Base-by-base conservation (phyloP, 2,113 vertebrate species). In the Onychostoma macrolepis region DNA sequence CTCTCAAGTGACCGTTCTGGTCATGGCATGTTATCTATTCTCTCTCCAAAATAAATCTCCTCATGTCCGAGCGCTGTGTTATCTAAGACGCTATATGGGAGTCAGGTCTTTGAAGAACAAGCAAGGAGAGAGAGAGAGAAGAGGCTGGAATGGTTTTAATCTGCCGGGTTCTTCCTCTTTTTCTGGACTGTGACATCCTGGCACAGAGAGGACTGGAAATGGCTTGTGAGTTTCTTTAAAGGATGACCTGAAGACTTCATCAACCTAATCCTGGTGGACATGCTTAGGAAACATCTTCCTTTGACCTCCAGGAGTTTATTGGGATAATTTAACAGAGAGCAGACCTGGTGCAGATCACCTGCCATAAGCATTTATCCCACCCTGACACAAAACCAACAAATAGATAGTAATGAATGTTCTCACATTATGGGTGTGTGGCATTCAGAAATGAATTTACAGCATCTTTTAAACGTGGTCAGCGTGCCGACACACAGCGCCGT, bases 141-240 rank as follows among this genome's bases (percentile, higher is more conserved):
- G 36, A 84, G 72, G 26, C 65, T 89, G 67, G 74, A 56, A 81
- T 86, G 87, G 82, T 83, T 87, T 87, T 89, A 86, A 90, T 90
- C 86, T 78, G 83, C 83, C 1, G 15, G 83, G 24, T 80, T 61
- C 77, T 82, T 53, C 69, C 6, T 26, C 74, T 83, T 87, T 85
- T 50, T 50, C 3, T 19, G 63, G 21, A 83, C 83, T 38, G 56
- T 72, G 67, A 80, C 58, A 38, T 85, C 80, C 30, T 26, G 38
- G 28, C 45, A 85, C 17, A 84, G 17, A 45, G 21, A 82, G 13
- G 12, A 63, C 61, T 43, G 26, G 61, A 61, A 80, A 15, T 80
- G 41, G 33, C 82, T 85, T 67, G 7, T 83, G 61, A 88, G 85
- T 74, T 87, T 85, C 63, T 77, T 77, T 24, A 43, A 77, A 71